These are phyloP conservation scores for Eristalis arbustorum DNA, from an alignment of 2,888 invertebrate genomes.

Conservation along the genomic window DNA sequence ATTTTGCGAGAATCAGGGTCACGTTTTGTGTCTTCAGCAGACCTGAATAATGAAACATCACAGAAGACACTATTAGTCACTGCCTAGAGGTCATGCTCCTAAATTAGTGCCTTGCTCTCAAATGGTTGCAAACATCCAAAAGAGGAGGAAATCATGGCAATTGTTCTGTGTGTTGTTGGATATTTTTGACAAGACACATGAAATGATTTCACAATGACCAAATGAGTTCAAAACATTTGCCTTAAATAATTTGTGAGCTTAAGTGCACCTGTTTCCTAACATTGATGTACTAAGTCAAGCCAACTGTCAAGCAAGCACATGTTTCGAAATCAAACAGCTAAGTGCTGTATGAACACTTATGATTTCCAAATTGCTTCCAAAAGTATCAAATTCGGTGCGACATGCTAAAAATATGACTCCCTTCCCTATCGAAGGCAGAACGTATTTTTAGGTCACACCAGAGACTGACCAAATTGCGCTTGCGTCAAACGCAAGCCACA, in stretches of 20 bases:
- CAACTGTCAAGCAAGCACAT: not conserved
- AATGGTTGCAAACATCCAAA: not conserved
- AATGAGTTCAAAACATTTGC: no score
- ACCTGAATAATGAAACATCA: not conserved
- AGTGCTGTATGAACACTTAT: no score
- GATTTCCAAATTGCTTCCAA: no score
- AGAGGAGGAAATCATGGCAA: not conserved
- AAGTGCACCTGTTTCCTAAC: not conserved
- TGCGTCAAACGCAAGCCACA: no score
- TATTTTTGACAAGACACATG: not conserved
- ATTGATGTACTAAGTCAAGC: not conserved
- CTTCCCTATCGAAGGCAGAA: no score
- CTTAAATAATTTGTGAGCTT: no score
- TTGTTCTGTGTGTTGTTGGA: not conserved
- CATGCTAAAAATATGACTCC: no score
- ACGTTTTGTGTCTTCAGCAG: not conserved
- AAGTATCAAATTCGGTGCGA: no score
- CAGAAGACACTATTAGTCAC: not conserved
- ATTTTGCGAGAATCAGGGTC: not conserved
- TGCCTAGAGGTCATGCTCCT: not conserved
- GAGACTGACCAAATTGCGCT: no score
- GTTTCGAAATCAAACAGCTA: no score
- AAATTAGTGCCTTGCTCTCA: not conserved
- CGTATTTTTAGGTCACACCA: no score
- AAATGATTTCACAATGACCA: not conserved